Base-by-base conservation (phyloP, 2,797 vertebrate species). In the Sebastes aleutianus region DNA sequence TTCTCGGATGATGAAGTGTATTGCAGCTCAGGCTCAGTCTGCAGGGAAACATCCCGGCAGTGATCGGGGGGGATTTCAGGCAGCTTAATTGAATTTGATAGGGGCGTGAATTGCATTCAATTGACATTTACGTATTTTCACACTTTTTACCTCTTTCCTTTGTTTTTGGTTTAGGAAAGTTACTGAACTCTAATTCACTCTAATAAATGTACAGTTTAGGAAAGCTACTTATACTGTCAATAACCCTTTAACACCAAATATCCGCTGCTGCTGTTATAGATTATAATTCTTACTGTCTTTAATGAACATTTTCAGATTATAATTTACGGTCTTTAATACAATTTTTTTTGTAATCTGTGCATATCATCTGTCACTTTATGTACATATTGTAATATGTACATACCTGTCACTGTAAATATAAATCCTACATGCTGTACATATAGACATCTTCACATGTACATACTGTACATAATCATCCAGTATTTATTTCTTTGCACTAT, bases 1-100 rank as follows among this genome's bases (percentile, higher is more conserved):
- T 59, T 56, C 76, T 56, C 18, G 56, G 74, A 80, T 83, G 84
- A 91, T 87, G 76, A 84, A 89, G 80, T 68, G 64, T 5, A 8
- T 26, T 24, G 70, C 63, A 32, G 73, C 82, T 70, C 47, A 8
- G 56, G 57, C 47, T 81, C 54, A 18, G 83, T 79, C 85, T 47
- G 0, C 11, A 69, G 70, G 80, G 87, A 80, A 77, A 80, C 83
- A 61, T 70, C 74, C 26, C 32, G 10, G 34, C 47, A 3, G 13
- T 31, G 77, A 73, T 56, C 4, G 4, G 79, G 22, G 14, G 64
- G n/a, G 70, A 80, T 78, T 76, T 62, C 7, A 56, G 59, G 70
- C 57, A 26, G 39, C 29, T 32, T 34, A 56, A 83, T 64, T 88
- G 70, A 85, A 89, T 85, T 74, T 78, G 73, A 83, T 39, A 72